Base-by-base conservation (phyloP, 2,113 vertebrate genomes). In the Todiramphus saurophagus region DNA sequence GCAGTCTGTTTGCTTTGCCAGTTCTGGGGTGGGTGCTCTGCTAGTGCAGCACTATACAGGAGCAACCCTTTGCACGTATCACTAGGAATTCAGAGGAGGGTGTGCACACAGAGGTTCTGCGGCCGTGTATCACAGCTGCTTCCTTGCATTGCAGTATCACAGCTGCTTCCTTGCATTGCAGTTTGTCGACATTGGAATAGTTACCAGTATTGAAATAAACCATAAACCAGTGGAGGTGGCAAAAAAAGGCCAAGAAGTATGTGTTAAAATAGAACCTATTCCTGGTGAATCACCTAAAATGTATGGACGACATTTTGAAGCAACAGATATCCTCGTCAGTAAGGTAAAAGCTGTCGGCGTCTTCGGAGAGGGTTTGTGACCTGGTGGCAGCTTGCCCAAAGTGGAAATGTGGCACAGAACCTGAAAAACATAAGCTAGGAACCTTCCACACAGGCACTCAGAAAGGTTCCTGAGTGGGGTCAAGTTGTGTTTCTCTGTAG, bases 251-350 rank as follows among this genome's bases (percentile, higher is more conserved):
- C 99, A 99, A 97, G 99, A 99, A 97, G 99, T 99, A 43, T 99
- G 99, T 86, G 96, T 99, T 77, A 99, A 99, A 98, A 99, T 99
- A 93, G 99, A 99, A 90, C 99, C 99, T 77, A 99, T 99, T 89
- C 99, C 99, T 6, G 99, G 99, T 27, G 99, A 99, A 95, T 98
- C 99, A 2, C 99, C 99, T n/a, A 99, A 99, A 97, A 99, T 99
- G 99, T 99, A 97, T 13, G 99, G 99, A 37, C 99, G 99, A 70
- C 99, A 99, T 78, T 99, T 99, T 94, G 99, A 99, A 96, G 99
- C 99, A 44, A 99, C 99, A 6, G 99, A 99, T 93, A 94, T 99
- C 77, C 98, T 99, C 1, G 99, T 99, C 95, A 99, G 99, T 93
- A 99, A 99, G 99, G 99, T 99, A 97, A 96, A 55, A 31, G 27